Conservation (phyloP, 2,888 invertebrate genomes). For the Drosophila emarginata region DNA sequence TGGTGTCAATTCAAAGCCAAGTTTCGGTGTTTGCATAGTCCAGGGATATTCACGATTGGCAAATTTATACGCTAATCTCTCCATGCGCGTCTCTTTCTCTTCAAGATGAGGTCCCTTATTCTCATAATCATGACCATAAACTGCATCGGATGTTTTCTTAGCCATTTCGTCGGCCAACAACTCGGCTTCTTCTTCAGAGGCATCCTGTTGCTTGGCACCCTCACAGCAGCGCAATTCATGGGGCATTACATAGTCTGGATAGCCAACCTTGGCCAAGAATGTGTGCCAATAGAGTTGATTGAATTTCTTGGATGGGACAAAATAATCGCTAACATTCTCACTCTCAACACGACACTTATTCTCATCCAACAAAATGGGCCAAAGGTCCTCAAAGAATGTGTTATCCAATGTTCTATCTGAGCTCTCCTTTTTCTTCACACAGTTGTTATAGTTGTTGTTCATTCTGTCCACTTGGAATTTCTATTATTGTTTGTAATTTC, state of each 20-base stretch:
- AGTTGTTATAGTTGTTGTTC: background rate
- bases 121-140: background rate
- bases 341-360: slow-evolving; percentile 62
- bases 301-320: slow-evolving; percentile 61
- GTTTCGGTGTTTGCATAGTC: slow-evolving; percentile 61
- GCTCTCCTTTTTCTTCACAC: background rate
- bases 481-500: slow-evolving; percentile 44
- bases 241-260: slow-evolving; percentile 52
- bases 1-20: slow-evolving; percentile 45
- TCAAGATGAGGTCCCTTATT: slow-evolving; percentile 32
- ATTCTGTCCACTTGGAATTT: slow-evolving; percentile 58
- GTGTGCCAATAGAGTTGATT: slow-evolving; percentile 62
- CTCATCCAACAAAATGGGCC: slow-evolving; percentile 74
- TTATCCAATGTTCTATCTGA: slow-evolving; percentile 40
- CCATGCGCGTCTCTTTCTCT: slow-evolving; percentile 44
- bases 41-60: slow-evolving; percentile 68
- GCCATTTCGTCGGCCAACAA: slow-evolving; percentile 23
- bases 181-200: slow-evolving; percentile 28
- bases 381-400: slow-evolving; percentile 68
- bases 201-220: slow-evolving; percentile 23
- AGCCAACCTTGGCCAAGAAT: slow-evolving; percentile 59
- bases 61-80: slow-evolving; percentile 68
- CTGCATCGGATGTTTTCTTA: slow-evolving; percentile 4
- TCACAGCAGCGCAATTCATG: slow-evolving; percentile 49
- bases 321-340: slow-evolving; percentile 43